These are phyloP conservation scores for Balaeniceps rex DNA, from an alignment of 2,113 vertebrate genomes.

Conservation along the genomic window DNA sequence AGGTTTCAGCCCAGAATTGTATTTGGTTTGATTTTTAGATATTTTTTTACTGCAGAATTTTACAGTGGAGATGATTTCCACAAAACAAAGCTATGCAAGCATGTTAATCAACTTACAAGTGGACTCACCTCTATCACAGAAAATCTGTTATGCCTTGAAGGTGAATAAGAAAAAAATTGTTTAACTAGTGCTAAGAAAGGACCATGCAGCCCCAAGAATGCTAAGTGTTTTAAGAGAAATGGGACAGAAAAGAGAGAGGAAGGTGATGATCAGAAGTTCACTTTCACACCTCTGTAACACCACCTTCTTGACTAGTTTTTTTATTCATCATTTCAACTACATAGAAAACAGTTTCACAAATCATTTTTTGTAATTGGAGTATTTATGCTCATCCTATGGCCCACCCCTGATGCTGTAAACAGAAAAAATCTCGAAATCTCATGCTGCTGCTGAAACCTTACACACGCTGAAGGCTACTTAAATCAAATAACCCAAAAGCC, in stretches of 20 bases:
- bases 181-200: not conserved
- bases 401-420: not conserved
- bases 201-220: not conserved
- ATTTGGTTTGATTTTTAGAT: not conserved
- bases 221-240: not conserved
- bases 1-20: not conserved
- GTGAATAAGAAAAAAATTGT: not conserved
- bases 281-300: not conserved
- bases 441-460: not conserved
- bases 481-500: not conserved
- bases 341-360: not conserved
- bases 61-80: not conserved
- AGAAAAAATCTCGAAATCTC: not conserved
- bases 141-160: not conserved
- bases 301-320: not conserved
- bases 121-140: not conserved
- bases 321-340: not conserved
- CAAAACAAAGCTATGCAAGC: not conserved
- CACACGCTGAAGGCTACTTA: not conserved
- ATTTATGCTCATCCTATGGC: not conserved
- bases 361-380: not conserved
- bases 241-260: not conserved
- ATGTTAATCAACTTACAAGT: not conserved
- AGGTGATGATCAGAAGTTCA: not conserved
- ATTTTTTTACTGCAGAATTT: not conserved